phyloP scores from a whole-genome alignment of 2,797 vertebrate genomes.

The Lophura swinhoii region DNA sequence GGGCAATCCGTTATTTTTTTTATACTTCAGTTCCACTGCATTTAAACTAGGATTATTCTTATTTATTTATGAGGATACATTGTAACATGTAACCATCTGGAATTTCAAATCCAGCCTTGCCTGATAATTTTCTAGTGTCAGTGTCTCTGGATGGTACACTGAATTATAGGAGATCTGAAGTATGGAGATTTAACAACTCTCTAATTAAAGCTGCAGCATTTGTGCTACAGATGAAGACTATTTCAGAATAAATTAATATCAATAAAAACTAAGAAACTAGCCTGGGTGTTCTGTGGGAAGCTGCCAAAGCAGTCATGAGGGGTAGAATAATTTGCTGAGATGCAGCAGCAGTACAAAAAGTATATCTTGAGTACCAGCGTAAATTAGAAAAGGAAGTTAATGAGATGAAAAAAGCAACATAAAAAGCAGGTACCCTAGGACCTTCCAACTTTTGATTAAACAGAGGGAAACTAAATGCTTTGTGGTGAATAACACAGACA shows the following conservation, averaged over 20 bases:
- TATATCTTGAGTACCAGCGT: slow-evolving; percentile 68
- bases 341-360: slow-evolving; percentile 63
- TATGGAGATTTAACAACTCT: slow-evolving; percentile 76
- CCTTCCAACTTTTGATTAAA: slow-evolving; percentile 71
- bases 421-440: slow-evolving; percentile 67
- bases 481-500: slow-evolving; percentile 59
- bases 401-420: slow-evolving; percentile 74
- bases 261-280: slow-evolving; percentile 75
- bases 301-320: slow-evolving; percentile 72
- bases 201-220: slow-evolving; percentile 77
- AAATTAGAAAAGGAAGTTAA: slow-evolving; percentile 77
- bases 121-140: slow-evolving; percentile 69
- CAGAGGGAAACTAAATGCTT: slow-evolving; percentile 55
- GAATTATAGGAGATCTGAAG: slow-evolving; percentile 77
- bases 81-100: slow-evolving; percentile 67
- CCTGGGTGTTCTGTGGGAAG: slow-evolving; percentile 70
- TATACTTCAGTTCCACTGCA: slow-evolving; percentile 30
- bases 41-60: slow-evolving; percentile 38
- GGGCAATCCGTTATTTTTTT: not conserved
- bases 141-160: slow-evolving; percentile 67
- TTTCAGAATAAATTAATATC: slow-evolving; percentile 82
- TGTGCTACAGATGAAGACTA: slow-evolving; percentile 78
- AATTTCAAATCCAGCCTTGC: slow-evolving; percentile 65
- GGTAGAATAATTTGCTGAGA: slow-evolving; percentile 71
- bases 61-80: slow-evolving; percentile 56